Conservation (phyloP, 2,113 vertebrate genomes). For the Aix galericulata region DNA sequence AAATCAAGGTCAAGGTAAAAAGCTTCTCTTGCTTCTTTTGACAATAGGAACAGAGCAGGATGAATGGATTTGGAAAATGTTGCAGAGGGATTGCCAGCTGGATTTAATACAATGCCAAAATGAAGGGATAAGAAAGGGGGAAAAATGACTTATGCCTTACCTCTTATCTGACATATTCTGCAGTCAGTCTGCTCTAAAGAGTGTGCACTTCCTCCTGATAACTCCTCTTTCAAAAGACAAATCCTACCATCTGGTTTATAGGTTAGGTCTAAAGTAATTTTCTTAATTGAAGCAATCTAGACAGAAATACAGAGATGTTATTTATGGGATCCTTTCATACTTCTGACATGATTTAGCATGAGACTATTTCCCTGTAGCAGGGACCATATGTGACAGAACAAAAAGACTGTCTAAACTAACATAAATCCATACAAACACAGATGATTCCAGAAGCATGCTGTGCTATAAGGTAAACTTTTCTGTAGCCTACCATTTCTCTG, state of each 20-base stretch:
- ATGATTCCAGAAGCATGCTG: neutral
- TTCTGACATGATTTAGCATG: neutral
- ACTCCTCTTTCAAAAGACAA: conserved; percentile 21
- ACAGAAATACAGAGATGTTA: neutral
- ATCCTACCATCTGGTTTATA: conserved; percentile 22
- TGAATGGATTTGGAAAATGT: conserved; percentile 8
- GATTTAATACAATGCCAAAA: conserved; percentile 6
- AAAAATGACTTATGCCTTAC: neutral
- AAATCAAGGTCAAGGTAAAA: conserved; percentile 3
- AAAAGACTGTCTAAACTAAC: neutral
- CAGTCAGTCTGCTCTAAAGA: conserved; percentile 7
- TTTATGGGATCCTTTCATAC: neutral
- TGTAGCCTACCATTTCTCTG: neutral
- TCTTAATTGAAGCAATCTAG: conserved; percentile 20
- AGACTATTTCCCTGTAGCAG: neutral
- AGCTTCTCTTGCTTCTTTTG: neutral
- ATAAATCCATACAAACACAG: neutral
- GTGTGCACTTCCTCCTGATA: conserved; percentile 6
- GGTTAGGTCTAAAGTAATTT: conserved; percentile 7
- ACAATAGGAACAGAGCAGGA: neutral
- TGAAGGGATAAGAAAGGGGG: neutral
- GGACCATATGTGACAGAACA: neutral
- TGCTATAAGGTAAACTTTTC: neutral
- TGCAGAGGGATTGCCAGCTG: neutral
- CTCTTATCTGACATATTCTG: conserved; percentile 20